phyloP scores from a whole-genome alignment of 1,140 invertebrate species.

The Drosophila guanche region DNA sequence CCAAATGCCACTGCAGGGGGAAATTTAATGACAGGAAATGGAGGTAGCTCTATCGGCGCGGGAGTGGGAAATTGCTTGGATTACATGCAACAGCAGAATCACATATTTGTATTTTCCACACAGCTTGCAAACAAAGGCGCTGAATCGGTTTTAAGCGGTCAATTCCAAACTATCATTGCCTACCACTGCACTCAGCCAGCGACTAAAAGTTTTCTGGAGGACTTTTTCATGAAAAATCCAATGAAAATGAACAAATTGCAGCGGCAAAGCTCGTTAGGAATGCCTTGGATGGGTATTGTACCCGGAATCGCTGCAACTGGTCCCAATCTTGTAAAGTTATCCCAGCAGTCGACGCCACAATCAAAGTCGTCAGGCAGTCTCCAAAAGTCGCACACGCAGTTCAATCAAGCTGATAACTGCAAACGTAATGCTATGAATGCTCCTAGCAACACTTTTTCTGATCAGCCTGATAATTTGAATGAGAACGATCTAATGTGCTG shows the following conservation, averaged over 20 bases:
- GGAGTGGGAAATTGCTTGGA: constrained; percentile 60
- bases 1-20: background rate
- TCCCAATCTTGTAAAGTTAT: constrained; percentile 46
- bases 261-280: constrained; percentile 59
- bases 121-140: constrained; percentile 96
- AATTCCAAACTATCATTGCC: constrained; percentile 95
- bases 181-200: constrained; percentile 97
- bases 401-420: constrained; percentile 53
- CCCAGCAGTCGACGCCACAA: constrained; percentile 44
- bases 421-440: constrained; percentile 82
- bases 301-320: constrained; percentile 3
- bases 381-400: constrained; percentile 37
- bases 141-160: constrained; percentile 94
- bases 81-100: constrained; percentile 97
- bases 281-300: constrained; percentile 47
- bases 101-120: constrained; percentile 99
- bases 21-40: constrained; percentile 84
- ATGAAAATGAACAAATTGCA: constrained; percentile 93
- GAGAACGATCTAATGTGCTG: constrained; percentile 76
- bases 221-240: constrained; percentile 92
- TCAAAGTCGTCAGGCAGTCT: constrained; percentile 33
- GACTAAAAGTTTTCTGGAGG: constrained; percentile 97
- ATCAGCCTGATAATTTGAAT: constrained; percentile 76
- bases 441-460: constrained; percentile 71
- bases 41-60: constrained; percentile 64